These are phyloP conservation scores for Sinohyriopsis cumingii DNA, from an alignment of 2,888 invertebrate genomes.

Conservation along the genomic window DNA sequence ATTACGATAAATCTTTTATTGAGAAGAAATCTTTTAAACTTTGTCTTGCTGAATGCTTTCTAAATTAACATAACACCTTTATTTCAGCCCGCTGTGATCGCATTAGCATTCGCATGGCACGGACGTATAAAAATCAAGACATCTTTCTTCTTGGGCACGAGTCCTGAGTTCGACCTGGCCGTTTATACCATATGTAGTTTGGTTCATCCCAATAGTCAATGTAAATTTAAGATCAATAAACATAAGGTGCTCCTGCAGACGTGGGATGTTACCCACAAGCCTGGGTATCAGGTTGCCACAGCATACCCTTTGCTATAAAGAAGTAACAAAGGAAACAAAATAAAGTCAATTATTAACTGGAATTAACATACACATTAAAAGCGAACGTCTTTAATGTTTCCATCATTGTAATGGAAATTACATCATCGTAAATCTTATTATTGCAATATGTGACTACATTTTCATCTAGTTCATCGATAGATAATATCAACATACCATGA, in stretches of 20 bases:
- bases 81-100: slow-evolving; percentile 44
- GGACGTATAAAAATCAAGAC: slow-evolving; percentile 45
- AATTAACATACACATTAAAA: no score
- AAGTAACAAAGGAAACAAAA: no score
- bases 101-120: slow-evolving; percentile 50
- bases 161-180: slow-evolving; percentile 93
- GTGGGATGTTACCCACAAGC: slow-evolving; percentile 61
- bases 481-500: no score
- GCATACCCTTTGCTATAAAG: slow-evolving; percentile 36
- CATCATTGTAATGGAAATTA: no score
- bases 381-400: no score
- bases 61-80: background rate
- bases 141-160: slow-evolving; percentile 71
- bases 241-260: slow-evolving; percentile 83
- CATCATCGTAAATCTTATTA: no score
- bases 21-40: no score
- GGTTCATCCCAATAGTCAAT: slow-evolving; percentile 82
- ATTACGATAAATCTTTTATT: no score
- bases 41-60: no score
- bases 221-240: slow-evolving; percentile 82
- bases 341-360: no score
- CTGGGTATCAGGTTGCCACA: slow-evolving; percentile 48
- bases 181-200: slow-evolving; percentile 91
- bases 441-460: no score
- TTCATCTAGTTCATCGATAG: no score